phyloP scores from a whole-genome alignment of 2,797 vertebrate genomes.

The Podargus strigoides region DNA sequence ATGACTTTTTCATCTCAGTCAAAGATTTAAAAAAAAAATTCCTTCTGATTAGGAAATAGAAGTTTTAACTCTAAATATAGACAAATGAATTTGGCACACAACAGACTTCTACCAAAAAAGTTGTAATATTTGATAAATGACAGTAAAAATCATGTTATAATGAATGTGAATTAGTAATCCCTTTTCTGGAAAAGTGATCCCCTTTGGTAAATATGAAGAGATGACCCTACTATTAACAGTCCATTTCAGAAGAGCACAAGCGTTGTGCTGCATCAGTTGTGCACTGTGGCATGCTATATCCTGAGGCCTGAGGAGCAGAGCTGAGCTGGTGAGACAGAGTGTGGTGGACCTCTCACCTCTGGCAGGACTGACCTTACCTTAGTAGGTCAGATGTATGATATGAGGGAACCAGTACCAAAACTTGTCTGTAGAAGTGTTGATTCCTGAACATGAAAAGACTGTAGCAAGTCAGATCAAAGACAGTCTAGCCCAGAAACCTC shows the following conservation, averaged over 20 bases:
- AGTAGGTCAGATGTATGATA: background rate
- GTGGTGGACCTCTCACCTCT: background rate
- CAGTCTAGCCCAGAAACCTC: background rate
- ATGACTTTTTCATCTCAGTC: background rate
- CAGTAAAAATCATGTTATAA: background rate
- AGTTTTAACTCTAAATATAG: background rate
- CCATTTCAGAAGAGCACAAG: background rate
- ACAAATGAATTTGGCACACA: background rate
- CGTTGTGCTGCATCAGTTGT: background rate
- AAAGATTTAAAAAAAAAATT: background rate
- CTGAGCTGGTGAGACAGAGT: background rate
- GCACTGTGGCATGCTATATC: too few species aligned
- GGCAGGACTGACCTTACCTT: background rate
- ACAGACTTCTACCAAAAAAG: background rate
- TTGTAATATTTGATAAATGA: background rate
- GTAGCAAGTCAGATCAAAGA: background rate
- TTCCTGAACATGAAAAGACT: background rate
- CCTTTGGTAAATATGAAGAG: background rate
- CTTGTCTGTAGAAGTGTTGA: background rate
- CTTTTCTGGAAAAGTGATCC: background rate
- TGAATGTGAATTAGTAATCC: background rate
- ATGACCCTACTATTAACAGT: background rate
- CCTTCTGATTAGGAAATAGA: background rate
- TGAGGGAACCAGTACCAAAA: background rate
- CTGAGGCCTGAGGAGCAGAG: background rate